Base-by-base conservation (phyloP, 2,113 vertebrate genomes). In the Pitta sordida region DNA sequence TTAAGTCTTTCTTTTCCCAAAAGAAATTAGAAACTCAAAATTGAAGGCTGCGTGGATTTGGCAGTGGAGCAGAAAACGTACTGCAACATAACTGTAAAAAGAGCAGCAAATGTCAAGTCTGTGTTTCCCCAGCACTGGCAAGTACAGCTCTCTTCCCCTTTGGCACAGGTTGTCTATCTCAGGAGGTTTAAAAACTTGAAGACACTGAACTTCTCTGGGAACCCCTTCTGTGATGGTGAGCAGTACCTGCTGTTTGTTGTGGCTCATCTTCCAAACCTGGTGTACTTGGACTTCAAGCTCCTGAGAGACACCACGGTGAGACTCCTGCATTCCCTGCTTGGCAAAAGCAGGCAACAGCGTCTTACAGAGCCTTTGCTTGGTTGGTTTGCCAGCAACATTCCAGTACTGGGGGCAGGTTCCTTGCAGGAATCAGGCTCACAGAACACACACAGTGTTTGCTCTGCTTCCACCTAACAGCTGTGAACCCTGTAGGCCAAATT, bases 221-320 rank as follows among this genome's bases (percentile, higher is more conserved):
- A 99, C 92, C 98, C 98, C 8, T 30, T 99, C 30, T 96, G 97
- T 2, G 70, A 98, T 2, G 64, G 96, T 0, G 97, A 98, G 26
- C 88, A 93, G 23, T 99, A 99, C 83, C 94, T 7, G 15, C 62
- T 95, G 26, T 99, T 98, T 77, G 93, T 99, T 32, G 93, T 97
- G 17, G 98, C 98, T 71, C 96, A 98, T 86, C 97, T 99, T 41
- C 98, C 98, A 52, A 94, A 98, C 20, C 96, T 99, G 46, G 97
- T 94, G 26, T 99, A 97, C 87, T 96, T 99, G 63, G 99, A 99
- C 96, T 98, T 97, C 97, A 98, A 93, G 65, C 90, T 97, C 14
- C 67, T 99, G 44, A 95, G 98, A 30, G 94, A 98, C 7, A 86
- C 97, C 29, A 98, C 55, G 15, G 99, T 98, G 97, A 98, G 98